Base-by-base conservation (phyloP, 1,140 invertebrate species). In the Drosophila erecta region DNA sequence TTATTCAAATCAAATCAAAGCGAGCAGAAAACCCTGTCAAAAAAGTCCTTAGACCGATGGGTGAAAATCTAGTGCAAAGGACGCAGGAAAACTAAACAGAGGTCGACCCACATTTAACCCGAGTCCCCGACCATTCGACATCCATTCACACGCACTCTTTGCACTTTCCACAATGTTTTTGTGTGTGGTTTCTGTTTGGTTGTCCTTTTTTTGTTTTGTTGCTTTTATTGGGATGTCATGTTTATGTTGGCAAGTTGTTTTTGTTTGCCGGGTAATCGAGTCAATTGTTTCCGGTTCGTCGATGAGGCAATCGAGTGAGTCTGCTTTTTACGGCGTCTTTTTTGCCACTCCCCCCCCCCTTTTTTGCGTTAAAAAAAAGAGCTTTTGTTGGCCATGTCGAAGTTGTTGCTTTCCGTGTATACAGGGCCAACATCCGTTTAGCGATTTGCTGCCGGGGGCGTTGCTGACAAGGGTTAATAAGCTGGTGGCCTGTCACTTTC, bases 271-370 rank as follows among this genome's bases (percentile, higher is more conserved):
- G 81, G 87, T 90, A 90, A 83, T 90, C 87, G 87, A 90, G 87
- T 90, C 86, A 90, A 90, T 90, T 90, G 86, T 90, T 90, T 90
- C 81, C 86, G 81, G 58, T 90, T 73, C 79, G 73, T 58, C 79
- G 86, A 90, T 81, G 81, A 76, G 86, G 86, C 86, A 90, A 90
- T 90, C 81, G 87, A 86, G 71, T 90, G 86, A 83, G 79, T 90
- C 79, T 76, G 69, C 71, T 90, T 62, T 89, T 90, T 90, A 90
- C 86, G 79, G 64, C 50, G 20, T 64, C 43, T 72, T 80, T 46
- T 41, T 44, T 17, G 17, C 17, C n/a, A 22, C 27, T 2, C 27
- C 27, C 27, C 7, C 7, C 27, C 27, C 27, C 7, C 1, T 57
- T 74, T 38, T 57, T 37, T 50, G 37, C 43, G 11, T 7, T 33